Evolutionary conservation across 2,888 invertebrate genomes (phyloP), one percentile per base, ranked within the genome.

Genomic region (Tenthredo distinguenda): DNA sequence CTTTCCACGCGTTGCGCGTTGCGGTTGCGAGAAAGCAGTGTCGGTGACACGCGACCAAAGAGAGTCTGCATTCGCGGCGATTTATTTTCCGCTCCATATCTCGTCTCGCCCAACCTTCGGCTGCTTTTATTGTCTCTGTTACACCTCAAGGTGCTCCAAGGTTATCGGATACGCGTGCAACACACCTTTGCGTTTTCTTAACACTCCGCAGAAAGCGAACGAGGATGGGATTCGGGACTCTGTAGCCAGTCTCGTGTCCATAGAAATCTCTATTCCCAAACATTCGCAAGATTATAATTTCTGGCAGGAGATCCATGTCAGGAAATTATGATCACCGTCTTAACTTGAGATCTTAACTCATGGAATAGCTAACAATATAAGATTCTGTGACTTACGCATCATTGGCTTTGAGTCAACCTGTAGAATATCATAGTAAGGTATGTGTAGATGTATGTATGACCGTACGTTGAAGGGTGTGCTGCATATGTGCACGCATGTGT

Each of bases 21-120:
- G 76, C 74, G 85, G 83, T 84, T 84, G 65, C 85, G 87, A 86
- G 87, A 87, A 87, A 87, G 87, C 87, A 87, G 85, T 77, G 86
- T 86, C 87, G 87, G 86, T 87, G 87, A 87, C 87, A 86, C 86
- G 86, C 84, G 81, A 81, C 55, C 68, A 82, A 68, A 40, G 72
- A 47, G 72, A 84, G 85, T 71, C 58, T 74, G 47, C 18, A 83
- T 85, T 71, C 34, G 62, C 72, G 55, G 43, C 74, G 82, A 72
- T 85, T 84, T 84, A 84, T 85, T 84, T 85, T 86, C 86, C 86
- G 88, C 87, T 87, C 85, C 86, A 86, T 71, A 84, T 85, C 86
- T 77, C 65, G 68, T 18, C 83, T 58, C 47, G 62, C 34, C 62
- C 62, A 58, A 40, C 81, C 83, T 65, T 62, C 26, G 83, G 31